Evolutionary conservation across 2,888 invertebrate genomes (phyloP).

Genomic region (Troilus luridus): DNA sequence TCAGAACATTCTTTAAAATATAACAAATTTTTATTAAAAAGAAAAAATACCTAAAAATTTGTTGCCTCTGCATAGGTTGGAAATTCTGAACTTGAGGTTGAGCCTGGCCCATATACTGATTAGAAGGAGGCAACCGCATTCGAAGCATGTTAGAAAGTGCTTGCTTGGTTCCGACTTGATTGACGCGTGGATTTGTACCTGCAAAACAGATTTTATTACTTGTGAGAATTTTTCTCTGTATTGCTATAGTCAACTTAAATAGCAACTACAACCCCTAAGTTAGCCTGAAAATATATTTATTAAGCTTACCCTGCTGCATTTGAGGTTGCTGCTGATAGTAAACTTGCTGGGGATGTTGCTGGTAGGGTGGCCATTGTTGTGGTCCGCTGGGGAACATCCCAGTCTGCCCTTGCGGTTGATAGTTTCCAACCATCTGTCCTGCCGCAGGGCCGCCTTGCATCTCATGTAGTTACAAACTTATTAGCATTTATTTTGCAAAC

Average conservation of each 20-base stretch:
- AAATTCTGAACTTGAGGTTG: conserved; percentile 67
- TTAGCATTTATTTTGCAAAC: neutral
- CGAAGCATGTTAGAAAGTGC: conserved; percentile 89
- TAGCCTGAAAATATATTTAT: neutral
- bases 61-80: conserved; percentile 70
- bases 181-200: conserved; percentile 65
- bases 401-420: conserved; percentile 65
- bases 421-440: conserved; percentile 63
- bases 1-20: no score
- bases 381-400: conserved; percentile 67
- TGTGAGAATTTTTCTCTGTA: neutral
- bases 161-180: conserved; percentile 80
- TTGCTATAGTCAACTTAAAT: neutral
- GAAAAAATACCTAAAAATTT: conserved; percentile 69
- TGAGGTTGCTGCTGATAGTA: conserved; percentile 71
- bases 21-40: neutral
- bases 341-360: conserved; percentile 68
- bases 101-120: conserved; percentile 69
- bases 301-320: conserved; percentile 62
- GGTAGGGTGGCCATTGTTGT: conserved; percentile 69
- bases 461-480: conserved; percentile 24
- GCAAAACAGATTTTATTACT: neutral
- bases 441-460: conserved; percentile 62
- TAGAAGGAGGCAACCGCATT: conserved; percentile 77
- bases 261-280: neutral